Conservation (phyloP, 2,797 vertebrate genomes). For the Sternarchorhynchus goeldii region DNA sequence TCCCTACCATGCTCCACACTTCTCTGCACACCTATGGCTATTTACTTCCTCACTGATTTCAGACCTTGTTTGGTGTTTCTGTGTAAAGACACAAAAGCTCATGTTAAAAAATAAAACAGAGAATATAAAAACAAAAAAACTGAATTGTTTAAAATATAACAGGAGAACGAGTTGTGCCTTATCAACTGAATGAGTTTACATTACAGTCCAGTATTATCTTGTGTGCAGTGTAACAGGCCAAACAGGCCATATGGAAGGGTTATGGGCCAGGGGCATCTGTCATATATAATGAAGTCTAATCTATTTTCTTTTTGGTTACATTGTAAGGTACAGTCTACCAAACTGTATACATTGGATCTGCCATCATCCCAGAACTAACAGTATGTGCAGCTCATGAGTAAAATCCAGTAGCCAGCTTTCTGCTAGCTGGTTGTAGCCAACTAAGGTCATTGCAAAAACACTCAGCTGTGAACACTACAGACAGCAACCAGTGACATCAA, state of each 20-base stretch:
- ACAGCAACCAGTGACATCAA: too few species aligned
- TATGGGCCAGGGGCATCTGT: background rate
- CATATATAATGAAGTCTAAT: background rate
- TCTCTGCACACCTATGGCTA: too few species aligned
- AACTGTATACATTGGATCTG: too few species aligned
- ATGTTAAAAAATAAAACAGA: background rate
- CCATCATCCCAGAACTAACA: background rate
- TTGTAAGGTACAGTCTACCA: background rate
- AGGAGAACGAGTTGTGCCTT: background rate
- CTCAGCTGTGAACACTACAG: background rate
- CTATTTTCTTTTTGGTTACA: background rate
- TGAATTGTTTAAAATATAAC: background rate
- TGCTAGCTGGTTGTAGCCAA: too few species aligned
- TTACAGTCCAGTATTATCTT: background rate
- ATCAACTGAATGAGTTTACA: too few species aligned
- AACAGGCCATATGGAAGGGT: background rate
- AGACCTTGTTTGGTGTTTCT: background rate
- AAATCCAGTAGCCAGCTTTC: too few species aligned
- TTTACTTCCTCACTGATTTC: background rate
- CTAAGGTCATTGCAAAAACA: too few species aligned
- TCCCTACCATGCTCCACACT: too few species aligned
- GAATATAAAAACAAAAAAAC: background rate
- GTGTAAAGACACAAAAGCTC: background rate
- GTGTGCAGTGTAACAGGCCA: background rate
- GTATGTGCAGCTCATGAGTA: background rate